phyloP scores from a whole-genome alignment of 2,113 vertebrate species.

The Pan troglodytes region DNA sequence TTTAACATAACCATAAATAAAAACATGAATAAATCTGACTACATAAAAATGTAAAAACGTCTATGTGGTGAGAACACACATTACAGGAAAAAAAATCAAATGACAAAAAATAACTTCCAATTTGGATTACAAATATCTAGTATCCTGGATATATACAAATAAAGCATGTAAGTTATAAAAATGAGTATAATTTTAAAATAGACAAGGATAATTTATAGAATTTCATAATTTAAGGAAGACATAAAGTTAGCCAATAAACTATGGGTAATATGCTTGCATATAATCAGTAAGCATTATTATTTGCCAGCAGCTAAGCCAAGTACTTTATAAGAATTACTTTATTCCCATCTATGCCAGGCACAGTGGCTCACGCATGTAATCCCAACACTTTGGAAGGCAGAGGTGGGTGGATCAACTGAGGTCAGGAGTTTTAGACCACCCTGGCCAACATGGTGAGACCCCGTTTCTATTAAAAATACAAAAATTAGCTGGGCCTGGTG shows the following conservation, averaged over 20 bases:
- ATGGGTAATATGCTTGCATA: not conserved
- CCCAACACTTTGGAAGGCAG: no score
- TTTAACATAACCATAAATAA: not conserved
- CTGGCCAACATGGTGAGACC: no score
- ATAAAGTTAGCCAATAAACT: not conserved
- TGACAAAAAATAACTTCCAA: not conserved
- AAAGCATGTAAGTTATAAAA: not conserved
- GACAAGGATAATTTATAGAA: not conserved
- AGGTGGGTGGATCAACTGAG: no score
- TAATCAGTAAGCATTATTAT: not conserved
- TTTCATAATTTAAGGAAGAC: not conserved
- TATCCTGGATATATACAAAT: not conserved
- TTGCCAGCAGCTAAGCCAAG: not conserved
- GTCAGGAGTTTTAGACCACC: no score
- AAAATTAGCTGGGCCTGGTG: no score
- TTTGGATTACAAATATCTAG: slow-evolving; percentile 15
- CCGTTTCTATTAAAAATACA: no score
- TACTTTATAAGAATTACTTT: not conserved
- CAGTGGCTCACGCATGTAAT: no score
- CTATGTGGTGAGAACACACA: not conserved
- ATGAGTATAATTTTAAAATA: not conserved
- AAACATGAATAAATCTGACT: not conserved
- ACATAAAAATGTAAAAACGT: not conserved
- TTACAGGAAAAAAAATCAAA: not conserved
- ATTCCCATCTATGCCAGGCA: not conserved